These are phyloP conservation scores for Sebastes vulpes DNA, from an alignment of 2,797 vertebrate species.

Conservation along the genomic window DNA sequence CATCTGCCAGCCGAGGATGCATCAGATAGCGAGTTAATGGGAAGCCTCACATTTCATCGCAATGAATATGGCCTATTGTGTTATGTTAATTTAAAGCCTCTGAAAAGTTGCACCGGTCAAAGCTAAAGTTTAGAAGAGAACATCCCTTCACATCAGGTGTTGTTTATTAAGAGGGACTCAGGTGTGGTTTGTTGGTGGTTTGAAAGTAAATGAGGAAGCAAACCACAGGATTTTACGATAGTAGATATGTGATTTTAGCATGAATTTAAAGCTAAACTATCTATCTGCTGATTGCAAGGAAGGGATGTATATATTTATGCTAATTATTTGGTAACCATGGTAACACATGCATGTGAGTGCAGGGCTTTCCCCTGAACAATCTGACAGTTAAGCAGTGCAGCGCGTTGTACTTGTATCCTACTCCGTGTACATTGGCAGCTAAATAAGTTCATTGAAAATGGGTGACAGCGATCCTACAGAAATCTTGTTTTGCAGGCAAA, in stretches of 20 bases:
- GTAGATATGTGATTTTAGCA: neutral
- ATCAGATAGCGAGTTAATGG: neutral
- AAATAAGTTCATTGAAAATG: neutral
- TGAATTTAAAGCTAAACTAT: neutral
- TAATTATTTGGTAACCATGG: slow-evolving; percentile 24
- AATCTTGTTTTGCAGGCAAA: neutral
- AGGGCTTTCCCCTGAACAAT: neutral
- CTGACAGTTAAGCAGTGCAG: neutral
- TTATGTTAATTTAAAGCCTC: neutral
- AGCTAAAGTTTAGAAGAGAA: neutral
- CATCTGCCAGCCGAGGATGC: neutral
- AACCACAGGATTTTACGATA: neutral
- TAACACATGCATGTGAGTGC: slow-evolving; percentile 15
- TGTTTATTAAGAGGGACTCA: neutral
- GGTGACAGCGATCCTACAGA: neutral
- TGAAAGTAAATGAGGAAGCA: neutral
- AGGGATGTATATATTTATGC: slow-evolving; percentile 3
- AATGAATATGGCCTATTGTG: neutral
- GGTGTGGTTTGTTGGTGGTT: neutral
- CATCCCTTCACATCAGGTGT: neutral
- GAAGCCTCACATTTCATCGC: neutral
- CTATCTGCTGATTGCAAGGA: slow-evolving; percentile 14
- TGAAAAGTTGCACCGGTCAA: neutral
- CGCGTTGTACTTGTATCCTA: neutral
- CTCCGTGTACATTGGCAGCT: neutral